phyloP scores from a whole-genome alignment of 2,888 invertebrate species.

The Stenotaenia linearis region DNA sequence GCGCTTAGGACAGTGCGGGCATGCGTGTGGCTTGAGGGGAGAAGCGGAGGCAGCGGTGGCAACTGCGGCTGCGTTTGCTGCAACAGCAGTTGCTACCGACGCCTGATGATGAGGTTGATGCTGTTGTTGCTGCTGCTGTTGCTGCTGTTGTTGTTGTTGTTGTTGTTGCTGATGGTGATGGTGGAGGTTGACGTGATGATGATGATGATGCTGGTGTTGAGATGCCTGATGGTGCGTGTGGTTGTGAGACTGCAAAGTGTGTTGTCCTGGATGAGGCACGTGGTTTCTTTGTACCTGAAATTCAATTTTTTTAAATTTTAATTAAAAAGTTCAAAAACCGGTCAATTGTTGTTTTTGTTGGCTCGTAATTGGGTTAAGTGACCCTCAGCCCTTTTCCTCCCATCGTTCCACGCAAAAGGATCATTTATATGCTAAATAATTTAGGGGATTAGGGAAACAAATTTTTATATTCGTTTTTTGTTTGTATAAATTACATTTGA shows the following conservation, averaged over 20 bases:
- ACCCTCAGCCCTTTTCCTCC: no score
- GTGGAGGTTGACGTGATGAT: slow-evolving; percentile 58
- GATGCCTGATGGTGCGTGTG: slow-evolving; percentile 59
- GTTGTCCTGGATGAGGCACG: background rate
- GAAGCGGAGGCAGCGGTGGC: slow-evolving; percentile 40
- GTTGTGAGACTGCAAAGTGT: slow-evolving; percentile 41
- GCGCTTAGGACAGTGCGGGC: slow-evolving; percentile 31
- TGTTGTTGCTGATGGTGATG: slow-evolving; percentile 41
- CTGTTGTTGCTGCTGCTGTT: slow-evolving; percentile 45
- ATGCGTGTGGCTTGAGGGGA: slow-evolving; percentile 31
- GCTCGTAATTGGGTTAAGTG: no score
- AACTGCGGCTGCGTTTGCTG: slow-evolving; percentile 40
- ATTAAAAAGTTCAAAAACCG: background rate
- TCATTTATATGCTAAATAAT: no score
- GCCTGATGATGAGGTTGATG: slow-evolving; percentile 32
- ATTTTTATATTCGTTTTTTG: no score
- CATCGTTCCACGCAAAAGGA: no score
- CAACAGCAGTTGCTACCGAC: slow-evolving; percentile 42
- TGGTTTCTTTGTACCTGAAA: background rate
- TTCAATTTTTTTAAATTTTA: background rate
- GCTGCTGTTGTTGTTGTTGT: slow-evolving; percentile 46
- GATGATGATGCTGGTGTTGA: slow-evolving; percentile 52
- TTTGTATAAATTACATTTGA: no score
- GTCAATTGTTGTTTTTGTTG: no score
- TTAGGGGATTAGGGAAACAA: no score